phyloP scores from a whole-genome alignment of 2,888 invertebrate genomes.

The Elmis aenea region DNA sequence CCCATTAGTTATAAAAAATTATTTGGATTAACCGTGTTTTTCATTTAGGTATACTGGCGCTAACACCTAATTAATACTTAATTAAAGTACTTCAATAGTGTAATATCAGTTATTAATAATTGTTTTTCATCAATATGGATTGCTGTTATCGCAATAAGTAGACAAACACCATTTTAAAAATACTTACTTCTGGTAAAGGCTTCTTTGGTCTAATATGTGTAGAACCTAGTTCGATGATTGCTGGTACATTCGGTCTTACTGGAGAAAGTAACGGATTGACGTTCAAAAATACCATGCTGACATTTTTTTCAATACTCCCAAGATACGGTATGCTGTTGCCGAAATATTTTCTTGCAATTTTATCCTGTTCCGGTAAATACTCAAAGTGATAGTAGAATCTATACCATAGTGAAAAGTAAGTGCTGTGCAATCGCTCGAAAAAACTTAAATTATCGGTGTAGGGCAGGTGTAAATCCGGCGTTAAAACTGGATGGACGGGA shows the following conservation, averaged over 20 bases:
- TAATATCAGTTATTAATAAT: too few species aligned
- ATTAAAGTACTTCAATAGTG: too few species aligned
- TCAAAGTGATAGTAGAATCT: slow-evolving; percentile 27
- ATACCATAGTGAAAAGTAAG: slow-evolving; percentile 29
- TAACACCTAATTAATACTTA: too few species aligned
- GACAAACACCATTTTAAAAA: too few species aligned
- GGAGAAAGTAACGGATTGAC: slow-evolving; percentile 36
- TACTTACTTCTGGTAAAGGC: slow-evolving; percentile 35
- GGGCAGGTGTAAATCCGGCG: slow-evolving; percentile 33
- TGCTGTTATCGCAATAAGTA: too few species aligned
- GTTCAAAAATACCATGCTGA: slow-evolving; percentile 36
- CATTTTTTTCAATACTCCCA: slow-evolving; percentile 34
- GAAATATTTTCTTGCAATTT: slow-evolving; percentile 34
- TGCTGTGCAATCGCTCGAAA: slow-evolving; percentile 38
- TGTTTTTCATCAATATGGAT: too few species aligned
- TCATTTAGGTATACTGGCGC: too few species aligned
- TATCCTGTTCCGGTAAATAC: slow-evolving; percentile 30
- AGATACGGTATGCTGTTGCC: slow-evolving; percentile 38
- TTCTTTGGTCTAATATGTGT: slow-evolving; percentile 33
- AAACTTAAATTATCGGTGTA: slow-evolving; percentile 42
- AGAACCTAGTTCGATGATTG: slow-evolving; percentile 33
- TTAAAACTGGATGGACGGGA: slow-evolving; percentile 29
- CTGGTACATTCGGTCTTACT: slow-evolving; percentile 35
- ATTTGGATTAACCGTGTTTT: too few species aligned
- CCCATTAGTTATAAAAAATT: too few species aligned